These are phyloP conservation scores for Bos javanicus DNA, from an alignment of 2,113 vertebrate genomes.

Conservation along the genomic window DNA sequence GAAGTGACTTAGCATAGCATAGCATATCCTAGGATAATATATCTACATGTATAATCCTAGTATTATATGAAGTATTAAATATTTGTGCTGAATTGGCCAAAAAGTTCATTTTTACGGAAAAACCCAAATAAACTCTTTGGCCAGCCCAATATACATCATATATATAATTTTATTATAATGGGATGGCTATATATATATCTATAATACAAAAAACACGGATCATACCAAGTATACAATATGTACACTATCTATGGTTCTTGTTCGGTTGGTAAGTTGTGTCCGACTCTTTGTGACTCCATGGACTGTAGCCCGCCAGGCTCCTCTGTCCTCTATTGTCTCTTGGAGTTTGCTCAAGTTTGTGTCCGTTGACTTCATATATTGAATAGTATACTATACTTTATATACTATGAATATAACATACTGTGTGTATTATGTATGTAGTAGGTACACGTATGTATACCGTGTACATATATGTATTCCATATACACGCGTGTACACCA, in stretches of 20 bases:
- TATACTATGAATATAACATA: not conserved
- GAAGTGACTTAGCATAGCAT: too few relatives aligned
- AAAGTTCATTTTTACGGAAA: not conserved
- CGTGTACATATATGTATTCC: not conserved
- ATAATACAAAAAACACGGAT: not conserved
- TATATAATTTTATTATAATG: not conserved
- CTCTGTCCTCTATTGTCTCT: not conserved
- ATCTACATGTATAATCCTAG: not conserved
- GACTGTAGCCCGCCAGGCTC: not conserved
- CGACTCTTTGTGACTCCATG: not conserved
- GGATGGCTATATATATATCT: too few relatives aligned
- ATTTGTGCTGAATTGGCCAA: not conserved
- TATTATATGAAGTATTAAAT: not conserved
- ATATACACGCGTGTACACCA: not conserved
- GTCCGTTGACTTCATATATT: too few relatives aligned
- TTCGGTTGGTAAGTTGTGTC: not conserved
- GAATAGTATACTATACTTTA: not conserved
- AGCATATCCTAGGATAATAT: not conserved
- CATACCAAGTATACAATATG: not conserved
- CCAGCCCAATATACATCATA: not conserved
- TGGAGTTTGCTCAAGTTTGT: not conserved
- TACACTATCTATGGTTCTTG: not conserved
- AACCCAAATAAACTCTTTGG: not conserved
- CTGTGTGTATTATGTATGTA: not conserved
- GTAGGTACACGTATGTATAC: not conserved